Evolutionary conservation across 2,888 invertebrate species (phyloP), one percentile per base, ranked within the genome.

Genomic region (Cinara cedri): DNA sequence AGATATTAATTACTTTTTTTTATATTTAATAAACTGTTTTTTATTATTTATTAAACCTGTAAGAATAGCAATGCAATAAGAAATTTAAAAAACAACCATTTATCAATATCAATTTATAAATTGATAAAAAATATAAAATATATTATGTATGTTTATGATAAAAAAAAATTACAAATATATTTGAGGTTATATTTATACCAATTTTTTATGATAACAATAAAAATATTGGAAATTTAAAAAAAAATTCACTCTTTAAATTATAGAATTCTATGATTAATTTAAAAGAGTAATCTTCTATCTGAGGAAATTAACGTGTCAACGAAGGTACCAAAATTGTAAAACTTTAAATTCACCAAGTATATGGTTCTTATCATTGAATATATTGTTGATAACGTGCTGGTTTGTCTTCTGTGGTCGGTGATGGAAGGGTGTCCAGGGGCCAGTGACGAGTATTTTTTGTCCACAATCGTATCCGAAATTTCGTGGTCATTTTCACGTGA

Each of bases 391-490:
- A 78, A 78, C 46, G 19, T 49, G 19, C 49, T 68, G 26, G 54
- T 78, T 68, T 19, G 55, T 76, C 66, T 57, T 46, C 24, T 55
- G 57, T 57, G 46, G 49, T 44, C 44, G 76, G 76, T 49, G 76
- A 49, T 21, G 76, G 66, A 68, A 78, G 76, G 76, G 76, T 66
- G 66, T 78, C 76, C 76, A 78, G 76, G 76, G 76, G 76, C 76
- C 76, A 78, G 76, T 78, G 76, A 78, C 76, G 76, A 78, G 76
- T 78, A 78, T 78, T 78, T 78, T 49, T 78, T 78, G 66, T n/a
- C 21, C 21, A 60, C 49, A 49, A 46, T 78, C 68, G 76, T 78
- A 60, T 68, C 57, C 49, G 26, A 68, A 78, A 68, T 68, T 78
- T 49, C 21, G 44, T 57, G 34, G 66, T 78, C 60, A 49, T 68